Evolutionary conservation across 2,113 vertebrate species (phyloP).

Genomic region (Euleptes europaea): DNA sequence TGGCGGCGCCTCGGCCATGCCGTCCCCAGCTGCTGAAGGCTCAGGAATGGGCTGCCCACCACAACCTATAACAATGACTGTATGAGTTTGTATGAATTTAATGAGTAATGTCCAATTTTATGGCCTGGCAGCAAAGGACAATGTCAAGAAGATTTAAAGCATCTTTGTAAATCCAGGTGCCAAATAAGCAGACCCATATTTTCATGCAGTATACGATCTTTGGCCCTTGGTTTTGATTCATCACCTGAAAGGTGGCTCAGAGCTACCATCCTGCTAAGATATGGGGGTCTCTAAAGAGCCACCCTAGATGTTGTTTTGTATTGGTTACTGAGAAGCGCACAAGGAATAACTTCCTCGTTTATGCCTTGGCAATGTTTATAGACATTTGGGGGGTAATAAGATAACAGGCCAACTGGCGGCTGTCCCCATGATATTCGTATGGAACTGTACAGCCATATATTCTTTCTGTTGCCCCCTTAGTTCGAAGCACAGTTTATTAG

Average conservation of each 20-base stretch:
- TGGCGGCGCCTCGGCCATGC: too few relatives aligned
- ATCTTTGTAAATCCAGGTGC: neutral
- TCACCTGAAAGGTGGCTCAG: neutral
- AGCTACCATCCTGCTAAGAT: neutral
- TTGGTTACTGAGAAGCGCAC: neutral
- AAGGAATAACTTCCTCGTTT: neutral
- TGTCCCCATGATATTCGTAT: neutral
- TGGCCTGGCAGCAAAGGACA: neutral
- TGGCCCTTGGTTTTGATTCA: conserved; percentile 2
- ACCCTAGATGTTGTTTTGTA: neutral
- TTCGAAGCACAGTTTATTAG: conserved; percentile 10
- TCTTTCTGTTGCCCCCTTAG: fast-evolving
- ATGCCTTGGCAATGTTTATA: neutral
- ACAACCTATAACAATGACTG: too few relatives aligned
- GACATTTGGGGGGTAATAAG: neutral
- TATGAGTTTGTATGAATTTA: neutral
- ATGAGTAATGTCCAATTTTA: neutral
- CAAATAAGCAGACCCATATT: neutral
- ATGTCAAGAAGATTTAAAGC: neutral
- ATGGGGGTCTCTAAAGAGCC: neutral
- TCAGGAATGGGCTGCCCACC: too few relatives aligned
- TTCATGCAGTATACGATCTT: neutral
- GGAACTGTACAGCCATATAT: neutral
- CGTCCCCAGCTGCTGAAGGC: too few relatives aligned
- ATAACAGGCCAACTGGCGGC: conserved; percentile 3